Percentiles rank a stretch among this genome's conserved stretches.
Conservation (phyloP, 1,140 invertebrate species). For the Pogonomyrmex californicus region DNA sequence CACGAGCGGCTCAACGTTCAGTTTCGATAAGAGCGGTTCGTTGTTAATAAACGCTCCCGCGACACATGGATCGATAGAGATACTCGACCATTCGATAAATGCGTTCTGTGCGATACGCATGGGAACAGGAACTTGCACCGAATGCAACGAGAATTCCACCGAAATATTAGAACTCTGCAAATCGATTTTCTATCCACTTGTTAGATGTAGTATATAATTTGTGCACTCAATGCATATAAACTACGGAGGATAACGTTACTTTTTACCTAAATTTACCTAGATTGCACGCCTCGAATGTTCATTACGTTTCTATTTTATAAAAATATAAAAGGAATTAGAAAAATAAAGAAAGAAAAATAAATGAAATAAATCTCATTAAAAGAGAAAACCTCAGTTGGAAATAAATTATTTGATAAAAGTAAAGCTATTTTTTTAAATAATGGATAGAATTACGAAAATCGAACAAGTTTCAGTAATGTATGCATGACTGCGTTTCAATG, state of each 20-base stretch:
- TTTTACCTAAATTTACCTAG: neutral
- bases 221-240: neutral
- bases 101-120: slow-evolving; percentile 41
- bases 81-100: slow-evolving; percentile 56
- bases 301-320: slow-evolving; percentile 6
- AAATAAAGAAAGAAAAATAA: neutral
- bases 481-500: slow-evolving; percentile 25
- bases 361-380: neutral
- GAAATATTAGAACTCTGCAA: slow-evolving; percentile 43
- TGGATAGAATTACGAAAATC: slow-evolving; percentile 32
- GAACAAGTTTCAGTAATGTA: slow-evolving; percentile 35
- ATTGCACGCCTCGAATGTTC: neutral
- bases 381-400: neutral
- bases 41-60: slow-evolving; percentile 73
- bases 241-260: neutral
- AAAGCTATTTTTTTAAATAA: slow-evolving; percentile 14
- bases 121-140: slow-evolving; percentile 62
- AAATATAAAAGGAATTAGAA: neutral
- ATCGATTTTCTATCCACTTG: neutral
- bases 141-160: slow-evolving; percentile 37
- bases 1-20: slow-evolving; percentile 64
- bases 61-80: slow-evolving; percentile 46
- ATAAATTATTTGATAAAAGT: slow-evolving; percentile 5
- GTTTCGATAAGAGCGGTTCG: slow-evolving; percentile 72
- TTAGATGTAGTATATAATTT: neutral